Percentiles rank a stretch among this genome's conserved stretches.
Conservation (phyloP, 2,113 vertebrate species). For the Nycticorax nycticorax region DNA sequence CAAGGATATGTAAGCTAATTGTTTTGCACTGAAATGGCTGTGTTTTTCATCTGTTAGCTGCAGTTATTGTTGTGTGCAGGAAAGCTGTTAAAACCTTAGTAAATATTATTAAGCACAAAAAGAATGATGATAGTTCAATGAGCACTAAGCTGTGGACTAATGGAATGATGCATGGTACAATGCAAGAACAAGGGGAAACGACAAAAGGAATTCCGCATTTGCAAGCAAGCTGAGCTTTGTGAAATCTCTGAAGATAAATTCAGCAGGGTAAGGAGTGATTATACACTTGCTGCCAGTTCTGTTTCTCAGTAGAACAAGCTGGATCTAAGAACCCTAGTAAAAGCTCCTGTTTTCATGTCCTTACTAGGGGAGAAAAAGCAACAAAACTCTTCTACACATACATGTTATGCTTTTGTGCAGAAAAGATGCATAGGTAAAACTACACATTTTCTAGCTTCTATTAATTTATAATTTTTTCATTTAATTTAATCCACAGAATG, state of each 20-base stretch:
- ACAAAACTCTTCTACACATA: neutral
- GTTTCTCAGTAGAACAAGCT: neutral
- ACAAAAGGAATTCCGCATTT: neutral
- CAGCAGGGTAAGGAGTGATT: neutral
- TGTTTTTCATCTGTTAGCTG: constrained; percentile 29
- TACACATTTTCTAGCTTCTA: neutral
- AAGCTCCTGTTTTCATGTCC: neutral
- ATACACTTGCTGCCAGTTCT: neutral
- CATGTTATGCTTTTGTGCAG: neutral
- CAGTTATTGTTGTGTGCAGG: constrained; percentile 1
- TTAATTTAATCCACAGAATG: neutral
- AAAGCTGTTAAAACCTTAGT: constrained; percentile 33
- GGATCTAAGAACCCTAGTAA: neutral
- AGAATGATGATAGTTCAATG: constrained; percentile 2
- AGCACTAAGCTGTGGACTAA: constrained; percentile 44
- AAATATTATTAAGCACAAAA: constrained; percentile 61
- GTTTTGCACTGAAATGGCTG: neutral
- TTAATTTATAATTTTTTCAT: neutral
- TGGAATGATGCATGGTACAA: constrained; percentile 35
- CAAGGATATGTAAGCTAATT: neutral
- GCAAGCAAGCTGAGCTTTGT: neutral
- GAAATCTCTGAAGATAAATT: constrained; percentile 6
- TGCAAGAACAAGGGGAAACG: neutral
- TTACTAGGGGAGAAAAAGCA: neutral
- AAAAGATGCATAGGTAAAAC: neutral